Base-by-base conservation (phyloP, 2,797 vertebrate species). In the Danio tinwini region DNA sequence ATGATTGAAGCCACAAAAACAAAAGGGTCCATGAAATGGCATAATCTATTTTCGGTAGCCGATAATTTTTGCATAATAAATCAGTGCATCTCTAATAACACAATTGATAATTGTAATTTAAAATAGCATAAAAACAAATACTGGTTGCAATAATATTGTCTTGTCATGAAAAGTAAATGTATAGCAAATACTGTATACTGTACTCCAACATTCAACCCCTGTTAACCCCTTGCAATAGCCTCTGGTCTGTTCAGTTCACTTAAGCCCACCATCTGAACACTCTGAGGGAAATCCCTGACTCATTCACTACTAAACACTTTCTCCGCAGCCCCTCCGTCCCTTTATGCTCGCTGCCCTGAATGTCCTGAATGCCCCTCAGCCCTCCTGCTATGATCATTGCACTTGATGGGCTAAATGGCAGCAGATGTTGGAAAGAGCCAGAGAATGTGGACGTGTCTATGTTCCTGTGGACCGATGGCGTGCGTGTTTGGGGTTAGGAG, bases 371-470 rank as follows among this genome's bases (percentile, higher is more conserved):
- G 29, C 29, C 11, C 8, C 14, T 13, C 9, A 10, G 42, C 40
- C 42, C 69, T 80, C 61, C 69, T 65, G 50, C 61, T 39, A 80
- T 53, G 61, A 80, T 80, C 69, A 80, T 73, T 80, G 78, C 69
- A 45, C 59, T 73, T 42, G 50, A 73, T 65, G 16, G 50, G n/a
- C 59, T 65, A 73, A 80, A 73, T 58, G 42, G n/a, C 69, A 49
- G 42, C 19, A 42, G 39, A 72, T 11, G 19, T 49, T 73, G 61
- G 50, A 65, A 49, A 56, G 3, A 65, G 61, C 78, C 78, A 65
- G 70, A 49, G 61, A 10, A 55, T 75, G 45, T 74, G 76, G 61
- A 56, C 59, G 59, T 65, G 50, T 52, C 59, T 64, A 5, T 77
- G 62, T 77, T 74, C 44, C 55, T 56, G 78, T 77, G 62, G 7